Conservation (phyloP, 2,888 invertebrate species). For the Dryocosmus kuriphilus region DNA sequence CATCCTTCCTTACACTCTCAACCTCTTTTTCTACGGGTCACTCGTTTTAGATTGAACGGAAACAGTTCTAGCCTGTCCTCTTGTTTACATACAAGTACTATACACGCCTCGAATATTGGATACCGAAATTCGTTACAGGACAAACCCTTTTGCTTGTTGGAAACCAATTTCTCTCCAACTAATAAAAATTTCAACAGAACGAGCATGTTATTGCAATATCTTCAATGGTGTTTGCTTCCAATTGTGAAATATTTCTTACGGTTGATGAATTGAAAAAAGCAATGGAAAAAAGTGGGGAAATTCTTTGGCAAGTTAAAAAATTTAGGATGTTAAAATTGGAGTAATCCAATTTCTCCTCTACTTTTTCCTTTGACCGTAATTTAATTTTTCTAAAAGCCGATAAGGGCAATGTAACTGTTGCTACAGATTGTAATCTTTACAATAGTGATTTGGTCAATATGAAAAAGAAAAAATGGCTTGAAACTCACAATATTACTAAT, state of each 20-base stretch:
- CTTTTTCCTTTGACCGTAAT: too few species aligned
- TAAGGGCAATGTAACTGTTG: too few species aligned
- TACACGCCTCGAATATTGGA: constrained; percentile 33
- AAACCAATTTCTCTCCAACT: constrained; percentile 9
- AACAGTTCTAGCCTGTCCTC: constrained; percentile 35
- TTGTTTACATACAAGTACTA: constrained; percentile 37
- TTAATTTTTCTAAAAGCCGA: too few species aligned
- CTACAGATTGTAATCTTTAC: too few species aligned
- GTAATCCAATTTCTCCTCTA: too few species aligned
- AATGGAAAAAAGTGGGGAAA: background rate
- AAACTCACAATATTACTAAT: too few species aligned
- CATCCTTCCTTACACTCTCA: constrained; percentile 4
- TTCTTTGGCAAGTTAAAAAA: background rate
- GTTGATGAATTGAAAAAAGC: background rate
- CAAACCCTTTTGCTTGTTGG: constrained; percentile 5
- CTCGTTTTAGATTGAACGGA: constrained; percentile 38
- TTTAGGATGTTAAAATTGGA: too few species aligned
- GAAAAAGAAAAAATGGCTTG: too few species aligned
- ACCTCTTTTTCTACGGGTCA: constrained; percentile 32
- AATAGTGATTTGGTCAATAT: too few species aligned
- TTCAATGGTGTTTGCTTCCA: background rate
- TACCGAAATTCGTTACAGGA: constrained; percentile 32
- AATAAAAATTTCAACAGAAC: constrained; percentile 5
- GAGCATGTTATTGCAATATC: background rate
- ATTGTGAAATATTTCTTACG: background rate